Evolutionary conservation across 2,113 vertebrate genomes (phyloP).

Genomic region (Phoenicopterus ruber): DNA sequence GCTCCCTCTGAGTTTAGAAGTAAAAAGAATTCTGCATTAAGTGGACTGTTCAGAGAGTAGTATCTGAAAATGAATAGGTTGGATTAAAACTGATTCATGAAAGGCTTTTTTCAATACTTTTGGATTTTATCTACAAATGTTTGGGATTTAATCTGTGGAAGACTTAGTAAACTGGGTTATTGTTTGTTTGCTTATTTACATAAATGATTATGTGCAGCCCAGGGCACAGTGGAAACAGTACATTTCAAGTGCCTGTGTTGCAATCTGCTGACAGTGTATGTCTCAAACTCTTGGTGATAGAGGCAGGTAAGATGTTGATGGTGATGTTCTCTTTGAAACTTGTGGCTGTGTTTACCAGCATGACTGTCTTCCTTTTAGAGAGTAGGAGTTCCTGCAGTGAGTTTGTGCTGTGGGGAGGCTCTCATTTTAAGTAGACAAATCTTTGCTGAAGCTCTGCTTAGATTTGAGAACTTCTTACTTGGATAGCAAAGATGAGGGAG

Average conservation of each 20-base stretch:
- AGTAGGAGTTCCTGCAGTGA: background rate
- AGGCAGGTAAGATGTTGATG: slow-evolving; percentile 13
- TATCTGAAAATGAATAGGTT: background rate
- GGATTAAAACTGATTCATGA: background rate
- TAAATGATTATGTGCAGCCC: background rate
- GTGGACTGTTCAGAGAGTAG: background rate
- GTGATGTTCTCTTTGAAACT: background rate
- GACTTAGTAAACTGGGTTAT: background rate
- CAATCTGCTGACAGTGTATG: background rate
- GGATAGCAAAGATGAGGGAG: background rate
- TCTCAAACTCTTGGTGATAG: background rate
- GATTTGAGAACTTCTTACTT: background rate
- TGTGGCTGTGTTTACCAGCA: background rate
- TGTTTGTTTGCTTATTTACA: background rate
- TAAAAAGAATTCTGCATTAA: background rate
- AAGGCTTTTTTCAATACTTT: background rate
- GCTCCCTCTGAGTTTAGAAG: background rate
- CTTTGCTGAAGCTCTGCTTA: background rate
- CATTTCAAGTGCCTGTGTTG: background rate
- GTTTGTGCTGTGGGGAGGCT: background rate
- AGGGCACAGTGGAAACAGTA: background rate
- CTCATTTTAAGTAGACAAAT: background rate
- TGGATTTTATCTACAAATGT: background rate
- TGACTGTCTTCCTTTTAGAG: background rate
- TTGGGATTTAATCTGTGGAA: background rate